Base-by-base conservation (phyloP, 2,113 vertebrate genomes). In the Dissostichus mawsoni region DNA sequence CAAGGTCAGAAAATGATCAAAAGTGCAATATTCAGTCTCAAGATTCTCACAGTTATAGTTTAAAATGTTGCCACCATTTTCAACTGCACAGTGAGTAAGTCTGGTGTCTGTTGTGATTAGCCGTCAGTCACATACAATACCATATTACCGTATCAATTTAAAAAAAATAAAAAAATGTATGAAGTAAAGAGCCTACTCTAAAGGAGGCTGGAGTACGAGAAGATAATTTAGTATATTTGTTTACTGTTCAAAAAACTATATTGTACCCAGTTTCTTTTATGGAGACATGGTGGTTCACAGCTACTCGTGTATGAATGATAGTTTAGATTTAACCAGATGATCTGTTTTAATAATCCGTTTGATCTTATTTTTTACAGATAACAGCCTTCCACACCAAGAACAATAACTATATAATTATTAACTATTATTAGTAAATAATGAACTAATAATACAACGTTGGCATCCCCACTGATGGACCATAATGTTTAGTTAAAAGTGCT, bases 1-100 rank as follows among this genome's bases (percentile, higher is more conserved):
- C 86, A 99, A 99, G 97, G 98, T 94, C n/a, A 66, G 88, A 52
- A 77, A 72, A 62, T 36, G 2, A 36, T 3, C 16, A 9, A 62
- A 25, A 41, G 4, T 29, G 36, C 25, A 11, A 71, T 48, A 17
- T 44, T 57, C 3, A 11, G 20, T 52, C 13, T 58, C 12, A 62
- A 44, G 14, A 65, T 47, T 47, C 57, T n/a, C 55, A 47, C 56
- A 47, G 4, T 36, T 59, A 57, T 20, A 23, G 41, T 64, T 47
- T 36, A 58, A 51, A 70, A 8, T 74, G 69, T 70, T 47, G 2
- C n/a, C 44, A 48, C 23, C 8, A 57, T 23, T 36, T 48, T 0
- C 17, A 55, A 41, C 18, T 48, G 25, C 25, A 25, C 9, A 29
- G 29, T 4, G 29, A 29, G 29, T 29, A 29, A 29, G 29, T 29